phyloP scores from a whole-genome alignment of 1,140 invertebrate genomes.

The Neodiprion pinetum region DNA sequence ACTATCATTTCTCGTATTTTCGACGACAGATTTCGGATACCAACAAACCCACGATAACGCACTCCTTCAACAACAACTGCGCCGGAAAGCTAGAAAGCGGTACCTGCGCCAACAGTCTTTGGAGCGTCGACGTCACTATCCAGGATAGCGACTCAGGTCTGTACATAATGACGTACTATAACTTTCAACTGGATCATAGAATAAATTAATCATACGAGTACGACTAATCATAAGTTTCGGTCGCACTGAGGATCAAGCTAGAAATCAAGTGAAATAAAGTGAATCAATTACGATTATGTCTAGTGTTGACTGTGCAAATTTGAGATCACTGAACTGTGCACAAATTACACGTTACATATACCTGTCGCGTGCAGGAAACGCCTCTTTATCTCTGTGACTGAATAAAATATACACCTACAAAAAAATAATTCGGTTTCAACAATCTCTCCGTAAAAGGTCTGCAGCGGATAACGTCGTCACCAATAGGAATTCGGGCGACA shows the following conservation, averaged over 20 bases:
- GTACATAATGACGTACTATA: not conserved
- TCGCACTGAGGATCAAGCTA: not conserved
- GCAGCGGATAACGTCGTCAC: constrained; percentile 64
- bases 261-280: not conserved
- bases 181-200: not conserved
- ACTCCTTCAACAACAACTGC: constrained; percentile 65
- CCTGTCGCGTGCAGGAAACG: constrained; percentile 15
- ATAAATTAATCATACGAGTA: not conserved
- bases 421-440: too few relatives aligned
- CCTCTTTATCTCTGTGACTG: constrained; percentile 18
- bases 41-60: constrained; percentile 57
- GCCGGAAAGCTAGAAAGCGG: constrained; percentile 51
- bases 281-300: too few relatives aligned
- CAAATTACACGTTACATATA: constrained; percentile 8
- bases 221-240: not conserved
- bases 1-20: constrained; percentile 1
- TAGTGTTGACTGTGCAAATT: too few relatives aligned
- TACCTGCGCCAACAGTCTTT: constrained; percentile 64
- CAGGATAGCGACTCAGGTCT: constrained; percentile 65
- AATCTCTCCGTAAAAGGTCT: constrained; percentile 55
- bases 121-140: constrained; percentile 68
- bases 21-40: constrained; percentile 47
- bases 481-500: constrained; percentile 56
- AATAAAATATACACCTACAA: too few relatives aligned
- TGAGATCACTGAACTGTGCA: too few relatives aligned